Evolutionary conservation across 1,140 invertebrate genomes (phyloP).

Genomic region (Goniozus legneri): DNA sequence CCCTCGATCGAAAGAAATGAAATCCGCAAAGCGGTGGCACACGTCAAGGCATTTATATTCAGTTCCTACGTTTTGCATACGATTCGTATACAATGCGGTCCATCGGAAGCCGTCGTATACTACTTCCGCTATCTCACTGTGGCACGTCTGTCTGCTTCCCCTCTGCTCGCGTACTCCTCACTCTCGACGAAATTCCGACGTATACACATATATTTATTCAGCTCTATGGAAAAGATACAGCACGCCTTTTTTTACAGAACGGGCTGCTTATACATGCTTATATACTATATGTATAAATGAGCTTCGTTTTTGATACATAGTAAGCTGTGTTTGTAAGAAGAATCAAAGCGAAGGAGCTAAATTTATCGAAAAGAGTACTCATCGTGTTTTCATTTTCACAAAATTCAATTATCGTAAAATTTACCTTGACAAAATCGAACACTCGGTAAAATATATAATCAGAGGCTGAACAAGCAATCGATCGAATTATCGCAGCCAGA

Average conservation of each 20-base stretch:
- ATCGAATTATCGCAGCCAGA: too few relatives aligned
- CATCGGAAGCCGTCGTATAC: conserved; percentile 47
- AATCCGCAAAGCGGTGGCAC: conserved; percentile 13
- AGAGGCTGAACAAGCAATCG: too few relatives aligned
- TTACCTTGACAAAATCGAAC: too few relatives aligned
- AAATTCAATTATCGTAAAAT: too few relatives aligned
- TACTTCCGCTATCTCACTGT: conserved; percentile 36
- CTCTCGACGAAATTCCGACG: conserved; percentile 20
- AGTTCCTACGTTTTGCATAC: conserved; percentile 39
- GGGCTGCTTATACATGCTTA: background rate
- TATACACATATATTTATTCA: conserved; percentile 19
- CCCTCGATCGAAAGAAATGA: conserved; percentile 27
- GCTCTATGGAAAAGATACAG: conserved; percentile 11
- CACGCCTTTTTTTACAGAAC: background rate
- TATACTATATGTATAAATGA: background rate
- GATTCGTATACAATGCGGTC: conserved; percentile 41
- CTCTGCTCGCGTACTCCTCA: conserved; percentile 15
- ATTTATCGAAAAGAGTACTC: too few relatives aligned
- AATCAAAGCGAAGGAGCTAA: too few relatives aligned
- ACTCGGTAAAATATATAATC: too few relatives aligned
- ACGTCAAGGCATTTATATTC: conserved; percentile 29
- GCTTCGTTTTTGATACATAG: too few relatives aligned
- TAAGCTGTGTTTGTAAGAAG: too few relatives aligned
- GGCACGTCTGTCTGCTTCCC: conserved; percentile 21
- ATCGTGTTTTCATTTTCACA: too few relatives aligned